Evolutionary conservation across 2,113 vertebrate genomes (phyloP).

Genomic region (Merops nubicus): DNA sequence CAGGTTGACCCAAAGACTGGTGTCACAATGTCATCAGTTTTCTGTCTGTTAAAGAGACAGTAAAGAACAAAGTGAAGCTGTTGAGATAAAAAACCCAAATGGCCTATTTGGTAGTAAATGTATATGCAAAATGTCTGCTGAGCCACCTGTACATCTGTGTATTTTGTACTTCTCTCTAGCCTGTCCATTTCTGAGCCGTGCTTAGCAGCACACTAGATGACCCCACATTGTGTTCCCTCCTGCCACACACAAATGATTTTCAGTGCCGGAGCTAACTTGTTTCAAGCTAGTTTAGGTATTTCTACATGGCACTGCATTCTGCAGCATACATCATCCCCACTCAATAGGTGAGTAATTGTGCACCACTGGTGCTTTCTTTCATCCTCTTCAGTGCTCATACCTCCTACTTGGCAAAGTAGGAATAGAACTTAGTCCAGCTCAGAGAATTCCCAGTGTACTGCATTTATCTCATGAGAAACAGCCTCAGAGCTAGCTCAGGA

Average conservation of each 20-base stretch:
- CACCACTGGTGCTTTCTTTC: background rate
- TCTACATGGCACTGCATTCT: background rate
- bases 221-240: rapidly evolving
- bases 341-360: background rate
- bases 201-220: background rate
- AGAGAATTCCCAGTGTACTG: background rate
- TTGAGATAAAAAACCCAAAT: background rate
- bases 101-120: background rate
- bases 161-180: background rate
- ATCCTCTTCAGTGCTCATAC: background rate
- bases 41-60: background rate
- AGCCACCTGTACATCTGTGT: background rate
- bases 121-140: background rate
- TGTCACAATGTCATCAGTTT: background rate
- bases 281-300: background rate
- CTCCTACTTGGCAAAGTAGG: background rate
- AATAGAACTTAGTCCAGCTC: background rate
- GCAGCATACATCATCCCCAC: background rate
- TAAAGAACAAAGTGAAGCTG: background rate
- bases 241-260: background rate
- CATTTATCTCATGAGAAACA: background rate
- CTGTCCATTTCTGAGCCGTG: background rate
- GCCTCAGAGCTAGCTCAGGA: background rate
- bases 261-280: background rate
- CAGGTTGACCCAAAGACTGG: background rate